Percentiles rank a stretch among this genome's conserved stretches.
Conservation (phyloP, 2,888 invertebrate species). For the Luperina nickerlii region DNA sequence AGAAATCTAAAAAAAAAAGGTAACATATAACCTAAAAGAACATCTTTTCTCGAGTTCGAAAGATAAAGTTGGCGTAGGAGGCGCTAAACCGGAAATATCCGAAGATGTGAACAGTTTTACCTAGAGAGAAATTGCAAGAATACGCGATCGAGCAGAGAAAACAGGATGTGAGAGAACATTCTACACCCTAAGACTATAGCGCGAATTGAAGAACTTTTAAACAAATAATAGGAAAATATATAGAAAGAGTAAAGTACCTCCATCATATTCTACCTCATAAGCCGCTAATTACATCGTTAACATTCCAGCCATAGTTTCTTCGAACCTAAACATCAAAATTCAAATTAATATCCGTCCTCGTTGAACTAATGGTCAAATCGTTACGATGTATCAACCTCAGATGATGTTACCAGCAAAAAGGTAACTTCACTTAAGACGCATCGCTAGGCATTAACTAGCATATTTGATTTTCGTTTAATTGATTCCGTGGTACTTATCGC, state of each 20-base stretch:
- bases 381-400: constrained; percentile 43
- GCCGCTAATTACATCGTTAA: constrained; percentile 47
- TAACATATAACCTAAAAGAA: neutral
- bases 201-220: neutral
- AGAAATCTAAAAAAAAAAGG: constrained; percentile 16
- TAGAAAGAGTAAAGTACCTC: constrained; percentile 15
- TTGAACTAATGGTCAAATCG: constrained; percentile 47
- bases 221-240: constrained; percentile 1
- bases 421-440: constrained; percentile 44
- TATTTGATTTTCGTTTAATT: constrained; percentile 58
- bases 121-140: constrained; percentile 26
- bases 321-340: constrained; percentile 38
- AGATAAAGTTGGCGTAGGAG: constrained; percentile 33
- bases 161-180: constrained; percentile 19
- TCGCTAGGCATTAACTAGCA: constrained; percentile 41
- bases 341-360: constrained; percentile 49
- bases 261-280: constrained; percentile 18
- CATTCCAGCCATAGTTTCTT: constrained; percentile 40
- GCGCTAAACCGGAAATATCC: constrained; percentile 32
- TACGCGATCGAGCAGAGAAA: constrained; percentile 25
- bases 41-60: constrained; percentile 5
- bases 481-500: constrained; percentile 59
- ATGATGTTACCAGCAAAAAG: constrained; percentile 52
- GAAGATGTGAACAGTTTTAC: constrained; percentile 28
- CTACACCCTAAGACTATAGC: constrained; percentile 19